These are phyloP conservation scores for Neodiprion lecontei DNA, from an alignment of 1,140 invertebrate genomes.

Conservation along the genomic window DNA sequence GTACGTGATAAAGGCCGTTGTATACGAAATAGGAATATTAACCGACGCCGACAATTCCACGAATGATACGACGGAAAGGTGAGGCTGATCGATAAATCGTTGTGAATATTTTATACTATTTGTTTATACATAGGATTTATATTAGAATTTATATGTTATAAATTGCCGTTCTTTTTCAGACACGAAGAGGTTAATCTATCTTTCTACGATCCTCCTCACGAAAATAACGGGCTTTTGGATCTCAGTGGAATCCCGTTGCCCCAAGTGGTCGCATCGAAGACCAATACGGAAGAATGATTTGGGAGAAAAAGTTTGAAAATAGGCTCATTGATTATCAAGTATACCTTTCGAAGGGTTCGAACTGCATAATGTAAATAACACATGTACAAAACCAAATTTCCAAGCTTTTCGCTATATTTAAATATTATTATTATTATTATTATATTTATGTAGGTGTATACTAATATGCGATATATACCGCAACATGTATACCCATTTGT, in stretches of 20 bases:
- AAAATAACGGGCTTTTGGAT: slow-evolving; percentile 5
- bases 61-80: slow-evolving; percentile 48
- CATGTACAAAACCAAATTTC: not conserved
- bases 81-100: not conserved
- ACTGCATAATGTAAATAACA: slow-evolving; percentile 2
- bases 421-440: not conserved
- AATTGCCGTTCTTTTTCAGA: slow-evolving; percentile 31
- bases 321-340: too few species aligned
- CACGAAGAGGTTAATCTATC: slow-evolving; percentile 64
- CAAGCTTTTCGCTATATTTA: too few species aligned
- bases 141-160: too few species aligned
- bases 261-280: not conserved
- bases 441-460: not conserved
- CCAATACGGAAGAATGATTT: too few species aligned
- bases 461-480: not conserved
- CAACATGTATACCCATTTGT: not conserved
- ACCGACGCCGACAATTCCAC: slow-evolving; percentile 60
- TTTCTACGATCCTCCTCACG: slow-evolving; percentile 57
- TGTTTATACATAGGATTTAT: too few species aligned
- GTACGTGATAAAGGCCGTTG: slow-evolving; percentile 65
- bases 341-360: not conserved
- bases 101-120: too few species aligned
- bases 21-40: slow-evolving; percentile 67
- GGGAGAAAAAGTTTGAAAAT: too few species aligned
- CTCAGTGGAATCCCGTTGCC: slow-evolving; percentile 7